phyloP scores from a whole-genome alignment of 2,888 invertebrate species.

The Ametastegia equiseti region DNA sequence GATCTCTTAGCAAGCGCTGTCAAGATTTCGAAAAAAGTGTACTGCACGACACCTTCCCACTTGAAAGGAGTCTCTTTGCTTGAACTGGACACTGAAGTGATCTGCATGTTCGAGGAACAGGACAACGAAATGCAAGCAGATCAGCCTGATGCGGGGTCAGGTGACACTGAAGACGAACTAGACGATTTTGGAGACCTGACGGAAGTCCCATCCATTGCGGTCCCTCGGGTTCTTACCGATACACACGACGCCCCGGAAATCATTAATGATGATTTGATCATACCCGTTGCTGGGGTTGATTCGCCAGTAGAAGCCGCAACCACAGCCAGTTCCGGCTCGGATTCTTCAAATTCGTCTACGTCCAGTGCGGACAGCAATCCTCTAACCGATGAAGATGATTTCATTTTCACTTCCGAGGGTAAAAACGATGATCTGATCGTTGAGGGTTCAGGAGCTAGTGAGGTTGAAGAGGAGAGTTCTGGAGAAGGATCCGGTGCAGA shows the following conservation, averaged over 20 bases:
- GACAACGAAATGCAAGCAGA: conserved; percentile 69
- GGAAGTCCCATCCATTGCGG: conserved; percentile 46
- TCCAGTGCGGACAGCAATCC: background rate
- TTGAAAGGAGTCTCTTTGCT: conserved; percentile 79
- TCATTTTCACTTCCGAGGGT: background rate
- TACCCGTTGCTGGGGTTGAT: no score
- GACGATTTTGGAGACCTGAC: conserved; percentile 1
- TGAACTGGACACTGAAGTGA: conserved; percentile 75
- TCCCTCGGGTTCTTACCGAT: background rate
- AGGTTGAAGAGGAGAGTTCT: conserved; percentile 73
- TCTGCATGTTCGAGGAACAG: conserved; percentile 67
- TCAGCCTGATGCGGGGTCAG: conserved; percentile 73
- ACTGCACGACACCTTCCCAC: conserved; percentile 79
- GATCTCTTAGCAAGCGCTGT: conserved; percentile 75
- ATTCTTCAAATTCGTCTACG: background rate
- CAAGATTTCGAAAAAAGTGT: conserved; percentile 73
- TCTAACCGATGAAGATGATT: background rate
- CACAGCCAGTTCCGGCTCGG: background rate
- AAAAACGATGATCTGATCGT: conserved; percentile 45
- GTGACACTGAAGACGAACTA: conserved; percentile 73
- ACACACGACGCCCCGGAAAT: background rate
- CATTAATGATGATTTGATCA: conserved; percentile 18
- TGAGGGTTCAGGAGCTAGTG: conserved; percentile 72
- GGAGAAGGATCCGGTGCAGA: conserved; percentile 63
- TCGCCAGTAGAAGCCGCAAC: background rate